Percentiles rank a stretch among this genome's conserved stretches.
Conservation (phyloP, 2,888 invertebrate species). For the Proisotoma minuta region DNA sequence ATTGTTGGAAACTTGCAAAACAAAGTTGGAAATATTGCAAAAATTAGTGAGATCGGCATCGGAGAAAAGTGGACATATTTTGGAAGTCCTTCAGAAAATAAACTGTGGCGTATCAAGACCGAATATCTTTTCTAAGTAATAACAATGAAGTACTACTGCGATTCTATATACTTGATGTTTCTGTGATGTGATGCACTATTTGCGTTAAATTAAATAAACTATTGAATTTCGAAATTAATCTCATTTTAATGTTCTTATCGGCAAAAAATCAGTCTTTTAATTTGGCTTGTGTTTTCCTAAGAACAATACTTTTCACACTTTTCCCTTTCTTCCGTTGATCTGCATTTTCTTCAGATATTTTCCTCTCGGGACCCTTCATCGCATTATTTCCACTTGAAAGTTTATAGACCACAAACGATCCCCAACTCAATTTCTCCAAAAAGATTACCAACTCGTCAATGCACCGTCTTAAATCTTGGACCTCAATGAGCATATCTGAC, state of each 20-base stretch:
- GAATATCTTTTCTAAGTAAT: slow-evolving; percentile 15
- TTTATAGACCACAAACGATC: slow-evolving; percentile 38
- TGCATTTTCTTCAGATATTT: background rate
- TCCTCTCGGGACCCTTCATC: background rate
- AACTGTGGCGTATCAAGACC: slow-evolving; percentile 42
- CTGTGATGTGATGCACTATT: too few relatives aligned
- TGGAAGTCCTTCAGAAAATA: slow-evolving; percentile 22
- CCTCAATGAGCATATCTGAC: slow-evolving; percentile 40
- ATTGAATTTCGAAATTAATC: too few relatives aligned
- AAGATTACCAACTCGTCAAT: slow-evolving; percentile 43
- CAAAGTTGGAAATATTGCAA: slow-evolving; percentile 56
- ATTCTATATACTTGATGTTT: too few relatives aligned
- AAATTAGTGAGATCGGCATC: slow-evolving; percentile 25
- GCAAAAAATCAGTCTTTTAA: too few relatives aligned
- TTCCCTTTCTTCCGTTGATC: background rate
- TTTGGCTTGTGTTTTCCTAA: background rate
- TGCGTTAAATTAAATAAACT: too few relatives aligned
- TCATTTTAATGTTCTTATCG: too few relatives aligned
- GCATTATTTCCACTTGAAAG: slow-evolving; percentile 37
- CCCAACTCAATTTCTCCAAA: slow-evolving; percentile 45
- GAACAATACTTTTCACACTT: background rate
- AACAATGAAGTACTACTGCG: too few relatives aligned
- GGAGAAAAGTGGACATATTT: slow-evolving; percentile 37
- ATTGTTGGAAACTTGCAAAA: slow-evolving; percentile 65
- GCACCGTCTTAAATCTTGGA: slow-evolving; percentile 37